A percentile compares a stretch with the other conserved stretches of the same genome.
Conservation (phyloP, 1,140 invertebrate species). For the Drosophila azteca region DNA sequence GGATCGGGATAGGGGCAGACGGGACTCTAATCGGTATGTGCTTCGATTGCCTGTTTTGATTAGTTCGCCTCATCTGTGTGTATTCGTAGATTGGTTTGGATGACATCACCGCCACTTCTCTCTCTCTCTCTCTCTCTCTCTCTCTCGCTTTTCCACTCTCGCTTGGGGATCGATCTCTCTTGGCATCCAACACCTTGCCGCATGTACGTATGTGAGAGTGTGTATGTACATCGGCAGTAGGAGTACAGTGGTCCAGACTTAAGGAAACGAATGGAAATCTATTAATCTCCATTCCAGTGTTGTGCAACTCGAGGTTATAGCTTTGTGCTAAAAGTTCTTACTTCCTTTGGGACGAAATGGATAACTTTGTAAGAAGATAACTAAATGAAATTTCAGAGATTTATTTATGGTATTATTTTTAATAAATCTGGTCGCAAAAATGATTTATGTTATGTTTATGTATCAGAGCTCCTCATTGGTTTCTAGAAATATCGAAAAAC, state of each 20-base stretch:
- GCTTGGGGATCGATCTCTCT: constrained; percentile 28
- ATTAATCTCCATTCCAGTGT: neutral
- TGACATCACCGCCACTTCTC: constrained; percentile 67
- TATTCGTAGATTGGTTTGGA: constrained; percentile 54
- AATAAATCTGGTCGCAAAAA: no score
- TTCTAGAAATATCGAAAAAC: constrained; percentile 12
- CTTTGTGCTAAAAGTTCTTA: no score
- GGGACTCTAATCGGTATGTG: constrained; percentile 58
- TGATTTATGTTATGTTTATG: no score
- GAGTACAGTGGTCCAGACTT: constrained; percentile 38
- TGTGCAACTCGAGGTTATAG: no score
- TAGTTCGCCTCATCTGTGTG: constrained; percentile 47
- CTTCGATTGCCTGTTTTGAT: constrained; percentile 67
- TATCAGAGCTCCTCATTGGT: constrained; percentile 36
- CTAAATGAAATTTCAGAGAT: no score
- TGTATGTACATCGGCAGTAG: constrained; percentile 21
- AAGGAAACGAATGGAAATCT: constrained; percentile 3
- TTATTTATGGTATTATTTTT: no score
- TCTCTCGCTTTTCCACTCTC: constrained; percentile 26
- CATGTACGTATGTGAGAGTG: constrained; percentile 25
- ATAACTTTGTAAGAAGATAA: no score
- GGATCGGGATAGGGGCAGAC: constrained; percentile 19
- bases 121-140: constrained; percentile 21
- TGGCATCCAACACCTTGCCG: constrained; percentile 55
- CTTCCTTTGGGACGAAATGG: no score